These are phyloP conservation scores for Arizona elegans DNA, from an alignment of 2,113 vertebrate genomes.

Conservation along the genomic window DNA sequence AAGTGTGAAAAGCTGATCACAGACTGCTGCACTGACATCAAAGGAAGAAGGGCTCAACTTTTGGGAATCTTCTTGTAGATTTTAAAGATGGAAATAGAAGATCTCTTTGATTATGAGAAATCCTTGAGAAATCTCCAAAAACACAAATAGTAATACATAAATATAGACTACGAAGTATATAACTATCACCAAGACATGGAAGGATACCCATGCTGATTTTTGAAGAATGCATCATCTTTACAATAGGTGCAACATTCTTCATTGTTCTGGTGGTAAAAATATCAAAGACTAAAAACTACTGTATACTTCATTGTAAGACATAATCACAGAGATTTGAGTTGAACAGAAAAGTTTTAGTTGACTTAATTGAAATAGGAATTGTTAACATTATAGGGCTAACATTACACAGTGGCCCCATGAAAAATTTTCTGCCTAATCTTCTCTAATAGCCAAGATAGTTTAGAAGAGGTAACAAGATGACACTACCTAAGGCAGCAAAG, in stretches of 20 bases:
- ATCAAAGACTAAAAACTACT: background rate
- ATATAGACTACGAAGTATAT: background rate
- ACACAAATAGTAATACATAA: background rate
- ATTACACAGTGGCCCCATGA: background rate
- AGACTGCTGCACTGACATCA: background rate
- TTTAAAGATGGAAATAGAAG: background rate
- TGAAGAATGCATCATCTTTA: background rate
- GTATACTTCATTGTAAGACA: background rate
- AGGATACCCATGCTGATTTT: background rate
- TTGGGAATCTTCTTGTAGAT: background rate
- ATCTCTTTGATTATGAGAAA: background rate
- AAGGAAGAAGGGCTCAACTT: background rate
- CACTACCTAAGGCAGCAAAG: background rate
- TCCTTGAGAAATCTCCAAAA: background rate
- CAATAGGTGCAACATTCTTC: background rate
- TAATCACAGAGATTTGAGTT: background rate
- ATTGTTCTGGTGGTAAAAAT: background rate
- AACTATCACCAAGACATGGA: background rate
- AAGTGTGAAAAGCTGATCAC: background rate
- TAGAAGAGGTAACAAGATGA: background rate
- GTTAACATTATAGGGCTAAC: background rate
- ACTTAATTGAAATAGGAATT: background rate
- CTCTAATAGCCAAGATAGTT: background rate
- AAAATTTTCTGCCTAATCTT: background rate
- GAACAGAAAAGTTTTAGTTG: background rate